These are phyloP conservation scores for Glossophaga mutica DNA, from an alignment of 2,797 vertebrate genomes.

Conservation along the genomic window DNA sequence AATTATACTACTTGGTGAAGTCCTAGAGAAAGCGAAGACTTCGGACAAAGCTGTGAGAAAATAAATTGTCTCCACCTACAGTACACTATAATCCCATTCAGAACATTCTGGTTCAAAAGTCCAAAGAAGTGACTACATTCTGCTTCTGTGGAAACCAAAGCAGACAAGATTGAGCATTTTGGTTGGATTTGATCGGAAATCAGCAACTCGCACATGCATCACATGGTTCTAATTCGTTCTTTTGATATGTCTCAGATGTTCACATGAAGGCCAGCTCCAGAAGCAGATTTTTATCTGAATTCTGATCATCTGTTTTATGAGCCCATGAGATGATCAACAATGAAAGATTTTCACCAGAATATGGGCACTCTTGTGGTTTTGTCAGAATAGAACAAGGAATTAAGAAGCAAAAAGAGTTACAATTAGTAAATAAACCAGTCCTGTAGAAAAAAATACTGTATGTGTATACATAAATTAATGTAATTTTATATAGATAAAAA, in stretches of 20 bases:
- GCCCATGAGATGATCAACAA: background rate
- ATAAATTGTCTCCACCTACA: slow-evolving; percentile 59
- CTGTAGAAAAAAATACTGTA: background rate
- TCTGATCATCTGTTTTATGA: slow-evolving; percentile 17
- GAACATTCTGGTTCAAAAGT: slow-evolving; percentile 43
- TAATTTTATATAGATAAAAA: background rate
- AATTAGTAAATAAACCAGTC: background rate
- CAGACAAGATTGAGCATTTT: slow-evolving; percentile 54
- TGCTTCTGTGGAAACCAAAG: slow-evolving; percentile 62
- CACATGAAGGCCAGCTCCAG: background rate
- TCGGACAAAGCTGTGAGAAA: slow-evolving; percentile 61
- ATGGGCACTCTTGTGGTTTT: background rate
- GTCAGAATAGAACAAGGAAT: background rate
- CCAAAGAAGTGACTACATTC: slow-evolving; percentile 52
- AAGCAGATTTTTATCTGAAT: slow-evolving; percentile 46
- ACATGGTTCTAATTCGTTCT: slow-evolving; percentile 59
- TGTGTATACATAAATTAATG: background rate
- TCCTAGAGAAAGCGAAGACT: slow-evolving; percentile 26
- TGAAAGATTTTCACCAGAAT: background rate
- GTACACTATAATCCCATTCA: slow-evolving; percentile 50
- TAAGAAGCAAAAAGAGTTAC: background rate
- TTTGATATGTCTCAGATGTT: slow-evolving; percentile 51
- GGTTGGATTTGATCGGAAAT: slow-evolving; percentile 54
- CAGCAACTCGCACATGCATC: slow-evolving; percentile 39
- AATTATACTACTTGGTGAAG: slow-evolving; percentile 30